phyloP scores from a whole-genome alignment of 2,797 vertebrate species.

The Pyrocephalus nanus region DNA sequence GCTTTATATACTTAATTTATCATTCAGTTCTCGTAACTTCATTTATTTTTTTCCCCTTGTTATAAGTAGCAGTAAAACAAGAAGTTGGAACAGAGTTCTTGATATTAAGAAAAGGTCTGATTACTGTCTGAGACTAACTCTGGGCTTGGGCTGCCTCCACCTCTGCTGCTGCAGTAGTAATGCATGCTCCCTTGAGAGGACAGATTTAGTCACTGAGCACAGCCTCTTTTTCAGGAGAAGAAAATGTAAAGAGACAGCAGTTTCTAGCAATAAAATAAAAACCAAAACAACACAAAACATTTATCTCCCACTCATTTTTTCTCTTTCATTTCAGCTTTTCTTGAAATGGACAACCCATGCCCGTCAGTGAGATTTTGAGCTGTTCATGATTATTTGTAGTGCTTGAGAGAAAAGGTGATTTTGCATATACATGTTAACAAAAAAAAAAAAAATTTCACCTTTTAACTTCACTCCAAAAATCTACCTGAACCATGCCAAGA shows the following conservation, averaged over 20 bases:
- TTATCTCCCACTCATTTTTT: neutral
- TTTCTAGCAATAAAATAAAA: slow-evolving; percentile 57
- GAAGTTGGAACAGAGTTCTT: neutral
- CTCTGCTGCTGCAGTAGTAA: slow-evolving; percentile 40
- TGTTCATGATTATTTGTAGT: neutral
- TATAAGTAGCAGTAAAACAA: neutral
- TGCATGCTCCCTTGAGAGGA: slow-evolving; percentile 32
- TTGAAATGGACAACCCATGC: slow-evolving; percentile 15
- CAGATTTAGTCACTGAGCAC: slow-evolving; percentile 30
- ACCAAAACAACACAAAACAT: neutral
- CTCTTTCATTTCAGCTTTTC: neutral
- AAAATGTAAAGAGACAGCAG: slow-evolving; percentile 62
- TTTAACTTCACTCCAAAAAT: neutral
- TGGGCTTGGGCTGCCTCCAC: slow-evolving; percentile 4
- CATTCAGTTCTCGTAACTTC: slow-evolving; percentile 1
- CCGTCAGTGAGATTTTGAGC: neutral
- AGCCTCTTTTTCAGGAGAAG: slow-evolving; percentile 46
- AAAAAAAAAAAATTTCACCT: neutral
- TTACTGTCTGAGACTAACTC: neutral
- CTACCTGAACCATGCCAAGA: neutral
- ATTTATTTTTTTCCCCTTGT: slow-evolving; percentile 1
- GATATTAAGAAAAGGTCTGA: neutral
- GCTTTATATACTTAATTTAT: slow-evolving; percentile 18
- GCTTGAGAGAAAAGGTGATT: slow-evolving; percentile 35
- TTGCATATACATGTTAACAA: neutral